Evolutionary conservation across 2,888 invertebrate genomes (phyloP), one percentile per base, ranked within the genome.

Genomic region (Philopedon plagiatum): DNA sequence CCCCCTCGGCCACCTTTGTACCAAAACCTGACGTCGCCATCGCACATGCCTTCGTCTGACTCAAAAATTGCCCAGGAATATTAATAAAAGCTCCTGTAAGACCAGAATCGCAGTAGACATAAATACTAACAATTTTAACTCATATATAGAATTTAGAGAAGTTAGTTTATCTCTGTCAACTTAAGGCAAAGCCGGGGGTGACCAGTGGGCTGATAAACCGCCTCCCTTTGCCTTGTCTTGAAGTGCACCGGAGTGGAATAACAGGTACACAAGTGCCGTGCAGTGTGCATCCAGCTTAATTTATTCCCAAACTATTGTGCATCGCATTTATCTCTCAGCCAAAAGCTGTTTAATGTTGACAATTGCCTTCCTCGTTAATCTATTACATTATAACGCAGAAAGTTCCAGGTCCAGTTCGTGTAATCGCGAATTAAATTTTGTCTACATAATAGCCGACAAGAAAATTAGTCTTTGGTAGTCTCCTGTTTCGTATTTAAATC

Each of bases 261-360:
- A 79, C 79, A 78, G 80, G 79, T 79, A 79, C 78, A 79, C 76
- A 77, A 76, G 78, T 77, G 77, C 71, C 77, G 74, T 76, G 76
- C 76, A 77, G 75, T 77, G 51, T 56, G 60, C 62, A 66, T 78
- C 77, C 78, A 80, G 77, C 78, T 80, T 81, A 80, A 81, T 80
- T 80, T 81, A 80, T 80, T 77, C 78, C 74, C 76, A 74, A 76
- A 72, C 75, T 77, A 78, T 79, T 77, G 76, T 75, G 70, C 71
- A 71, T 72, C 71, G 75, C 78, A 78, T 78, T 77, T 76, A 75
- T 78, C 78, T 76, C 74, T 63, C n/a, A 49, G 68, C 75, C 76
- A 75, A 76, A 77, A 76, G 78, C 79, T 76, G 77, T 77, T 78
- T 74, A 78, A 73, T 76, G 78, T 76, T 77, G 78, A 78, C 78